Evolutionary conservation across 2,888 invertebrate genomes (phyloP), one percentile per base, ranked within the genome.

Genomic region (Eucriotettix oculatus): DNA sequence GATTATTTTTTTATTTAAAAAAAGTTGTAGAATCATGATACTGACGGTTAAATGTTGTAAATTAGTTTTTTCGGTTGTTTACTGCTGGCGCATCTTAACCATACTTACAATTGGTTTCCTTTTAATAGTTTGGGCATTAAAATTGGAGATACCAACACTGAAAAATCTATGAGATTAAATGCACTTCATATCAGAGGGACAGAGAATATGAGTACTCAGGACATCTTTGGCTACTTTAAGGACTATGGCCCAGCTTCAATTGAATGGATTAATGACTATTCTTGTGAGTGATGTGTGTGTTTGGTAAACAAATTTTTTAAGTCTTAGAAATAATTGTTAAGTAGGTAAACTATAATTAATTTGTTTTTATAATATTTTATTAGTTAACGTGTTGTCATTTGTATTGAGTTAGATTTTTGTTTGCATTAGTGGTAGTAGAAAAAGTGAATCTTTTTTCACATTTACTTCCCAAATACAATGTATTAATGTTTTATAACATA

Each of bases 241-340:
- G 84, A 85, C 65, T 87, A 84, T 71, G 82, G 82, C 58, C 89
- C 91, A n/a, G 75, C 82, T 12, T 82, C 82, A 11, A 78, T 91
- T 58, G 90, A 91, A 74, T 90, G 89, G 88, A 81, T 90, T 61
- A 85, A 86, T 74, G 85, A 87, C 69, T 75, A 78, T 65, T 85
- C 86, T 67, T 91, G 90, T 84, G 75, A 78, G 48, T 48, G 9
- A 9, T 14, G 48, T n/a, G 12, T 48, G 48, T 48, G 48, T 14
- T 2, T 14, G 12, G 2, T 48, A 7, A 9, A 5, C 9, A 48
- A n/a, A 12, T 5, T 5, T 5, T 5, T 2, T 48, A 14, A 14
- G 5, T 48, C 9, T 48, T n/a, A 48, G 2, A 14, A 12, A 14
- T 48, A 14, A 48, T 14, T 1, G 14, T 48, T 48, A n/a, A 5